Conservation (phyloP, 2,888 invertebrate species). For the Hydrotaea cyrtoneurina region DNA sequence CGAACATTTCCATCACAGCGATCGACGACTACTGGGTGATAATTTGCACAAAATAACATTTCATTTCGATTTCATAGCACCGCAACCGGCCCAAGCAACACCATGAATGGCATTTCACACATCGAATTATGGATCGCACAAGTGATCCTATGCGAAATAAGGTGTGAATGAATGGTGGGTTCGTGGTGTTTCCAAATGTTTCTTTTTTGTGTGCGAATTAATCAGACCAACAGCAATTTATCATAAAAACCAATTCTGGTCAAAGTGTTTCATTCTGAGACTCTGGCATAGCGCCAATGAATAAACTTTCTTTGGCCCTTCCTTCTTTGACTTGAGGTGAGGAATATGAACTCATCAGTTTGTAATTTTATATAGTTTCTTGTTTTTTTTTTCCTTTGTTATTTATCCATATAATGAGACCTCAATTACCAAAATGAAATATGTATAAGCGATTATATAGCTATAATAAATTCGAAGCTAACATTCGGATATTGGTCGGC, state of each 20-base stretch:
- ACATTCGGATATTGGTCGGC: neutral
- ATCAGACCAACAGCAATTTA: no score
- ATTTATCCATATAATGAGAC: slow-evolving; percentile 39
- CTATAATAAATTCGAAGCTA: slow-evolving; percentile 9
- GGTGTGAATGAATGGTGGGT: neutral
- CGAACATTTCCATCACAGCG: neutral
- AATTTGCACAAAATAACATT: neutral
- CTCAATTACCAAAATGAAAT: slow-evolving; percentile 34
- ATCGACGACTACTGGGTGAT: slow-evolving; percentile 9
- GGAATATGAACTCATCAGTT: slow-evolving; percentile 43
- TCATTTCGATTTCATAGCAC: neutral
- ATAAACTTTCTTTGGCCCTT: slow-evolving; percentile 23
- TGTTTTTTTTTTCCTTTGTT: no score
- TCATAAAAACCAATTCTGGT: no score
- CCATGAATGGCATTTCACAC: neutral
- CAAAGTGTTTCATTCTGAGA: neutral
- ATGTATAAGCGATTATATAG: neutral
- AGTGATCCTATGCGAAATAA: neutral
- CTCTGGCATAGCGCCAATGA: neutral
- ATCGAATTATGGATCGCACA: slow-evolving; percentile 7
- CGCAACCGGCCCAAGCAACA: neutral
- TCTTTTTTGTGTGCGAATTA: no score
- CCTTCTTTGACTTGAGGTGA: neutral
- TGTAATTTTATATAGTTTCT: slow-evolving; percentile 54
- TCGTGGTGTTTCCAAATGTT: no score